Percentiles rank a stretch among this genome's conserved stretches.
Conservation (phyloP, 2,797 vertebrate species). For the Sebastes steindachneri region DNA sequence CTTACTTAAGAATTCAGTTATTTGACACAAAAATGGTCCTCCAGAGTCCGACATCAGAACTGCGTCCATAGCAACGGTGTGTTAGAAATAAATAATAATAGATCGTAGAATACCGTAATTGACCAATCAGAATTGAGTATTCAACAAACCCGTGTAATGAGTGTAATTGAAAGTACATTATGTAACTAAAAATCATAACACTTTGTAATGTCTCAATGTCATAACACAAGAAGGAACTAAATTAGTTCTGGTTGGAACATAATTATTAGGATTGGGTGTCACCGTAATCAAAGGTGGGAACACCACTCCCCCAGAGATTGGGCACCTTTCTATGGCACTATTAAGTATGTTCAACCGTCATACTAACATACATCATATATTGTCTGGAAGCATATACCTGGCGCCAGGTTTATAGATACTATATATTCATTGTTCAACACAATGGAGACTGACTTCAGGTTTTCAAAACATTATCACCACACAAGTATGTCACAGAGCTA, state of each 20-base stretch:
- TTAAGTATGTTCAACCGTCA: not conserved
- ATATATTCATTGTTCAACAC: not conserved
- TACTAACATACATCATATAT: not conserved
- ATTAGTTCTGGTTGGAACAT: not conserved
- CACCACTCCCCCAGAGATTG: no score
- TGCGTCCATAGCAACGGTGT: no score
- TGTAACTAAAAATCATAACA: not conserved
- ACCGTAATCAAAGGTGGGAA: not conserved
- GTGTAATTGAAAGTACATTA: not conserved
- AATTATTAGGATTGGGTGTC: not conserved
- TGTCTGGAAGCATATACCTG: not conserved
- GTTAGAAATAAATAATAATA: no score
- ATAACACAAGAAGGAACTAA: fast-evolving
- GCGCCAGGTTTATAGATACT: not conserved
- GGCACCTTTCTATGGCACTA: not conserved
- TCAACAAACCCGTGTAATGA: no score
- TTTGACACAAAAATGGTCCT: no score
- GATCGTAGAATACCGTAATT: no score
- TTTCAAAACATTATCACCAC: not conserved
- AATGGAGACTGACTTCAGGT: not conserved
- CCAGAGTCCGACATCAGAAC: no score
- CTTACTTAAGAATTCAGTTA: no score
- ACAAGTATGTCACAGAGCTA: not conserved
- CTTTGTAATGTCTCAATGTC: not conserved
- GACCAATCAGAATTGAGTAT: no score